These are phyloP conservation scores for Rhingia rostrata DNA, from an alignment of 2,888 invertebrate species.

Conservation along the genomic window DNA sequence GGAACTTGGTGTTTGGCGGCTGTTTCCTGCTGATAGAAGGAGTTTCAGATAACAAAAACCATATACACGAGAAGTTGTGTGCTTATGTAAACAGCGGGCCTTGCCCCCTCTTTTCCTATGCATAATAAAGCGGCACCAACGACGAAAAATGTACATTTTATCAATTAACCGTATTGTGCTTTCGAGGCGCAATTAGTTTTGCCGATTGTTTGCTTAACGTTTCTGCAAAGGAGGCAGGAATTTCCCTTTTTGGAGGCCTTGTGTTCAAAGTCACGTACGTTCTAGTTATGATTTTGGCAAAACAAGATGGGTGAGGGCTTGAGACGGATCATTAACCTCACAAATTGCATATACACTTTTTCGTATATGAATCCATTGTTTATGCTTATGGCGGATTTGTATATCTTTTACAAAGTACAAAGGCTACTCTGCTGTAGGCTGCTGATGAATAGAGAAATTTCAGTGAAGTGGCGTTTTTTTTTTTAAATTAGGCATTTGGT, in stretches of 20 bases:
- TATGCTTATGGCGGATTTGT: background rate
- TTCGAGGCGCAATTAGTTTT: slow-evolving; percentile 14
- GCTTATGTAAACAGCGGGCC: slow-evolving; percentile 24
- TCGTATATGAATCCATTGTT: slow-evolving; percentile 18
- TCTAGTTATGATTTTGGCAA: background rate
- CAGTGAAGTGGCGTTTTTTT: slow-evolving; percentile 9
- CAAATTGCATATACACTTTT: background rate
- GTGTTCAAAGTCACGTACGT: slow-evolving; percentile 33
- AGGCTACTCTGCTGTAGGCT: no score
- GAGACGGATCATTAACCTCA: background rate
- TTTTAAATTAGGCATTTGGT: slow-evolving; percentile 25
- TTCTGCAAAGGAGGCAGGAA: slow-evolving; percentile 21
- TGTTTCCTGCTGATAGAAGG: slow-evolving; percentile 64
- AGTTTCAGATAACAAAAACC: slow-evolving; percentile 24
- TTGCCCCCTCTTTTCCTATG: background rate
- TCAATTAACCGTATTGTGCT: slow-evolving; percentile 21
- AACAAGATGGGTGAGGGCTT: background rate
- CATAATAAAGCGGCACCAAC: background rate
- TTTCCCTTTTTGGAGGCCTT: background rate
- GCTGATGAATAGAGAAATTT: background rate
- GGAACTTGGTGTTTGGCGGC: slow-evolving; percentile 46
- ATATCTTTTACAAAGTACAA: background rate
- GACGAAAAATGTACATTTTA: slow-evolving; percentile 6
- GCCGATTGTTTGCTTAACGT: slow-evolving; percentile 14
- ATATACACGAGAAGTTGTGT: background rate